Base-by-base conservation (phyloP, 2,888 invertebrate species). In the Vannuccia rotundouncinata region DNA sequence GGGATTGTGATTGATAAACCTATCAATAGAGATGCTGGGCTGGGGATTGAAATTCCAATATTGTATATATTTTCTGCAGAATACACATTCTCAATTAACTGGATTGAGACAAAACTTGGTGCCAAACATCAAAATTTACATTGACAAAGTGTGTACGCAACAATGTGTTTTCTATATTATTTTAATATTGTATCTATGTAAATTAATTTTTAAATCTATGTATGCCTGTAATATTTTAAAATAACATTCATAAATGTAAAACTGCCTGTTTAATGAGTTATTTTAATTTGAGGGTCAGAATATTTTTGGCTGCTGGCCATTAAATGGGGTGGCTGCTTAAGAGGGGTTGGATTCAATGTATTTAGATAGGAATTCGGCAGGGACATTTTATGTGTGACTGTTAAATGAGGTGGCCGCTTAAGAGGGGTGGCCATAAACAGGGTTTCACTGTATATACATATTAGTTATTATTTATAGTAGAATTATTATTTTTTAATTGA, bases 331-430 rank as follows among this genome's bases (percentile, higher is more conserved):
- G 66, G 66, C 66, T 22, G 66, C 66, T 22, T 66, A 66, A 66
- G 66, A 45, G 45, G 5, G 45, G 45, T 45, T 45, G 5, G 10
- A 45, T 45, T 27, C 25, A 66, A 66, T 66, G 66, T 66, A 66
- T 66, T 66, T 66, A 66, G 66, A 66, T 66, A 66, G 66, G 66
- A 66, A 66, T 66, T 66, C 25, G 17, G 66, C 25, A 66, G 66
- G 66, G 66, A 66, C 66, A 66, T 22, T 22, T 22, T 66, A 66
- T 22, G 25, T 66, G 13, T 17, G 5, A 17, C 66, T 5, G 22
- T 66, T 66, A 66, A 66, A 27, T 27, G 66, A 66, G 66, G 66
- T 66, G 66, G 66, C 66, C 66, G 66, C 66, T 22, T 66, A 66
- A 66, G 66, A 66, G 66, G 66, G 66, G 66, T 66, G 66, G 66